These are phyloP conservation scores for Orussus abietinus DNA, from an alignment of 1,140 invertebrate species.

Conservation along the genomic window DNA sequence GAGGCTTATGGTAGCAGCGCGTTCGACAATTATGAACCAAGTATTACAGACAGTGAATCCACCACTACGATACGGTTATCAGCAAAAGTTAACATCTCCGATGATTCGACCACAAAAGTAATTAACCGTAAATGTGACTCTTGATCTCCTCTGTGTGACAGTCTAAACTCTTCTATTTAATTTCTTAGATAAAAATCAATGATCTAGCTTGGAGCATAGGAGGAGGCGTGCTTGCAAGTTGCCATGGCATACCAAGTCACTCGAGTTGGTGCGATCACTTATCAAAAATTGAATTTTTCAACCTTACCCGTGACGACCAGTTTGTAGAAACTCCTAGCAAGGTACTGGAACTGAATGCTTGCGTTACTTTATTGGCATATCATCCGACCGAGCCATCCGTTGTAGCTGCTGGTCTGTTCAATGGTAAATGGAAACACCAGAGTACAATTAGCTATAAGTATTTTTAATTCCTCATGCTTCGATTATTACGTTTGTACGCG, in stretches of 20 bases:
- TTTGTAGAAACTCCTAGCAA: constrained; percentile 31
- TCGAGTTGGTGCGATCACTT: constrained; percentile 48
- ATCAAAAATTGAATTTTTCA: constrained; percentile 44
- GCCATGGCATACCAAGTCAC: constrained; percentile 35
- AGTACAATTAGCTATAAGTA: constrained; percentile 9
- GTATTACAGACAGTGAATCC: constrained; percentile 23
- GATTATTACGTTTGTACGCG: constrained; percentile 3
- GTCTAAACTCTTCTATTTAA: background rate
- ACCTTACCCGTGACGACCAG: constrained; percentile 38
- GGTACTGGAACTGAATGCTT: constrained; percentile 41
- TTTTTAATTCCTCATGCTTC: constrained; percentile 8
- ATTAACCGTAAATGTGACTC: constrained; percentile 6
- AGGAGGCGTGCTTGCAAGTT: constrained; percentile 44
- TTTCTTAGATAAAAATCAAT: constrained; percentile 42
- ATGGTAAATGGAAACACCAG: constrained; percentile 30
- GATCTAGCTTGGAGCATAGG: constrained; percentile 46
- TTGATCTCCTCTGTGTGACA: background rate
- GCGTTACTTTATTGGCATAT: constrained; percentile 42
- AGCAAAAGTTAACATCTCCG: constrained; percentile 31
- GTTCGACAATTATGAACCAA: constrained; percentile 43
- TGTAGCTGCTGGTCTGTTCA: constrained; percentile 45
- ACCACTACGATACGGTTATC: constrained; percentile 30
- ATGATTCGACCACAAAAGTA: constrained; percentile 32
- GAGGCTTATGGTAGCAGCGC: constrained; percentile 41
- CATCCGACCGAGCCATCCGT: constrained; percentile 50